Percentiles rank a stretch among this genome's conserved stretches.
These are phyloP conservation scores for Nothoprocta pentlandii DNA, from an alignment of 2,113 vertebrate species.

Conservation along the genomic window DNA sequence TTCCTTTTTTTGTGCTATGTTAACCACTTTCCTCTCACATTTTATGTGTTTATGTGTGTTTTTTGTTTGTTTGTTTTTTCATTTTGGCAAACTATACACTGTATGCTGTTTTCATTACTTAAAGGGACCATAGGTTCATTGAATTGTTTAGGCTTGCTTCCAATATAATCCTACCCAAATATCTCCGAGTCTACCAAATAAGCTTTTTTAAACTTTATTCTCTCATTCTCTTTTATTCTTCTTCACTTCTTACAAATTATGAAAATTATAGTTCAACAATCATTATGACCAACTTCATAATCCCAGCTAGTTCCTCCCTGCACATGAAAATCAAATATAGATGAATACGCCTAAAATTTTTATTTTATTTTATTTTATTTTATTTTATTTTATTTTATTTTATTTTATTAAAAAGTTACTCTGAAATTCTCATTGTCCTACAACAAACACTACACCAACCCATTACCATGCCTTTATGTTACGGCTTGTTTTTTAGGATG, in stretches of 20 bases:
- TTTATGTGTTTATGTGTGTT: neutral
- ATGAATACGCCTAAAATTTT: neutral
- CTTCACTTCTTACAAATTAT: neutral
- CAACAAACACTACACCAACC: neutral
- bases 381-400: neutral
- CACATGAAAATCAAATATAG: neutral
- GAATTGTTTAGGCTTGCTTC: slow-evolving; percentile 2
- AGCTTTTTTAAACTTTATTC: neutral
- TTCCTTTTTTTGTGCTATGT: too few relatives aligned
- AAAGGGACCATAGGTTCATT: neutral
- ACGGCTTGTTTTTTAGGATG: neutral
- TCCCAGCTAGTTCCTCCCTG: neutral
- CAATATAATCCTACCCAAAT: neutral
- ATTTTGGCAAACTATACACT: neutral
- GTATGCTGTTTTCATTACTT: neutral
- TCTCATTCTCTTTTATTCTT: neutral
- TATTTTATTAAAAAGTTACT: neutral
- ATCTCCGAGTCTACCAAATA: neutral
- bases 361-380: too few relatives aligned
- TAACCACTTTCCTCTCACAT: neutral
- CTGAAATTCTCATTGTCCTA: neutral
- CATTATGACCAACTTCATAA: neutral
- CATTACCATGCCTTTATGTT: neutral
- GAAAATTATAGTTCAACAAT: neutral
- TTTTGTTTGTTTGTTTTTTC: neutral